Base-by-base conservation (phyloP, 1,140 invertebrate genomes). In the Calliopsis andreniformis region DNA sequence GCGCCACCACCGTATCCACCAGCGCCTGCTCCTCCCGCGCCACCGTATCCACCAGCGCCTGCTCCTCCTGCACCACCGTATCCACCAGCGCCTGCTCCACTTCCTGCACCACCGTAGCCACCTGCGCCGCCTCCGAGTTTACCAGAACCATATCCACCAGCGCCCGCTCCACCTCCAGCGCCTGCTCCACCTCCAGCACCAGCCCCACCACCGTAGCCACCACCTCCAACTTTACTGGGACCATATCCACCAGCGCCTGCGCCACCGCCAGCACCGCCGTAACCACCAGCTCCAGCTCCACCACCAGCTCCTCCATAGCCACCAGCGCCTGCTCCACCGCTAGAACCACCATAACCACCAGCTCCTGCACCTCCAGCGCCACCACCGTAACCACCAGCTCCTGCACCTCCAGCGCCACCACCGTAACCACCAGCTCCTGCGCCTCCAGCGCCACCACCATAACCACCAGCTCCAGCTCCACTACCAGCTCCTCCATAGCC, bases 11-110 rank as follows among this genome's bases (percentile, higher is more conserved):
- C 20, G 4, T 45, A 64, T 0, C 67, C 66, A 23, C 63, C 76
- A 7, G 51, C 23, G 16, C 80, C 78, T 28, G 79, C 76, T 25
- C 75, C 69, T 28, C 30, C 47, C 45, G 43, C 61, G 14, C 80
- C 42, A 7, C 80, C 82, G 0, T 16, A 32, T 8, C 78, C 79
- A 20, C 85, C 80, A 18, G 32, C 20, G 2, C 69, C 77, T 42
- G 47, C 43, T 28, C 58, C 32, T n/a, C 47, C 42, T n/a, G 28
- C 18, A 16, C 35, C 30, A n/a, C 77, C 76, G 8, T 32, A 51
- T 16, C 77, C 80, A 32, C 69, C 76, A 8, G 20, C 4, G 0
- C 59, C 35, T n/a, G 53, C 42, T n/a, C 68, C 61, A 0, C 58
- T 28, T 3, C 12, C 18, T 39, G 56, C 51, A 20, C 25, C 56